These are phyloP conservation scores for Ectemnius continuus DNA, from an alignment of 2,888 invertebrate species.

Conservation along the genomic window DNA sequence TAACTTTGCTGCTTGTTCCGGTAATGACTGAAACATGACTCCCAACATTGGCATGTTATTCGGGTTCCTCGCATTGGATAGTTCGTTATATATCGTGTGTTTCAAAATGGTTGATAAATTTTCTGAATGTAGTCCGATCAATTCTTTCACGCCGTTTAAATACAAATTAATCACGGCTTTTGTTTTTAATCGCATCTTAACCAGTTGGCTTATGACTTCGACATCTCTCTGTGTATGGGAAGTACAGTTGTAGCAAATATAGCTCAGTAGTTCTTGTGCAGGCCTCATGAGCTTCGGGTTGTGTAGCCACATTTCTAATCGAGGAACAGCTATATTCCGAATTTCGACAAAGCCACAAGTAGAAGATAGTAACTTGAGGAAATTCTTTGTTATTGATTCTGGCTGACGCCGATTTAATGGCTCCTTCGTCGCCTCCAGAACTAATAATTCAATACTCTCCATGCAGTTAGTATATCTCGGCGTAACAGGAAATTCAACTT, in stretches of 20 bases:
- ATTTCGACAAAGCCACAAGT: conserved; percentile 94
- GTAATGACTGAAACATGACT: conserved; percentile 91
- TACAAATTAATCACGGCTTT: conserved; percentile 95
- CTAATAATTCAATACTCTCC: conserved; percentile 88
- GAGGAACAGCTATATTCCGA: conserved; percentile 87
- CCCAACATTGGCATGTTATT: conserved; percentile 96
- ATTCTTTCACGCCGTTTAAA: conserved; percentile 92
- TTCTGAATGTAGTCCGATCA: conserved; percentile 90
- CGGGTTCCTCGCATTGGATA: conserved; percentile 93
- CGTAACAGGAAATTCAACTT: conserved; percentile 78
- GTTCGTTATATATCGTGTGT: conserved; percentile 96
- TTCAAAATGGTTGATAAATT: conserved; percentile 92
- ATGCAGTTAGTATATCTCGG: conserved; percentile 82
- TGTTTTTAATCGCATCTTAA: conserved; percentile 94
- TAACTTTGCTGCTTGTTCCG: conserved; percentile 89
- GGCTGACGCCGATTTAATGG: conserved; percentile 91
- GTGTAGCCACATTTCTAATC: conserved; percentile 95
- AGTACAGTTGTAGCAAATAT: conserved; percentile 94
- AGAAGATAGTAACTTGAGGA: conserved; percentile 90
- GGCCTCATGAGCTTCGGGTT: conserved; percentile 96
- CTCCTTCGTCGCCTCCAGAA: conserved; percentile 92
- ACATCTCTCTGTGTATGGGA: conserved; percentile 83
- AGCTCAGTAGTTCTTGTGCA: conserved; percentile 94
- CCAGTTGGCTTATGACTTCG: conserved; percentile 90
- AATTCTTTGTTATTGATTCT: conserved; percentile 92